These are phyloP conservation scores for Rhadinocentrus ornatus DNA, from an alignment of 2,797 vertebrate genomes.

Conservation along the genomic window DNA sequence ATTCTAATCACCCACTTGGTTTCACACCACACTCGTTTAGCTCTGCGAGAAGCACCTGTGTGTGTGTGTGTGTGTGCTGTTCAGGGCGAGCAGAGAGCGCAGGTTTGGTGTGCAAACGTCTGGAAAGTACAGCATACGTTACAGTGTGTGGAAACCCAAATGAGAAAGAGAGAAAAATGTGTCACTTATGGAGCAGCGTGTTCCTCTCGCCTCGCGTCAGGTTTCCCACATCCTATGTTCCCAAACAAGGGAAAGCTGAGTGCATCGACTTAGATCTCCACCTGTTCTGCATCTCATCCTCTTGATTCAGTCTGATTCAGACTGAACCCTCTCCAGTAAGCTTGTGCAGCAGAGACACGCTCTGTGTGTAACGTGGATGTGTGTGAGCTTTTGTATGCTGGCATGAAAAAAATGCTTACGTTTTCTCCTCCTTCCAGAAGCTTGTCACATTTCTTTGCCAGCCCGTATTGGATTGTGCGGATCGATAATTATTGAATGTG, in stretches of 20 bases:
- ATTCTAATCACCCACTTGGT: conserved; percentile 78
- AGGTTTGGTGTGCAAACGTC: conserved; percentile 13
- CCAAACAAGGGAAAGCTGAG: conserved; percentile 30
- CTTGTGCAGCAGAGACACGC: conserved; percentile 15
- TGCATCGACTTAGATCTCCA: conserved; percentile 62
- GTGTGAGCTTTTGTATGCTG: neutral
- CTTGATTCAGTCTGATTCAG: conserved; percentile 30
- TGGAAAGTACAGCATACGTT: conserved; percentile 9
- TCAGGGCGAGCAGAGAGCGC: neutral
- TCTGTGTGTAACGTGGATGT: conserved; percentile 1
- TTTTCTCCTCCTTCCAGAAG: conserved; percentile 28
- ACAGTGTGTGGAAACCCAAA: conserved; percentile 20
- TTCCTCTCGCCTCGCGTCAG: conserved; percentile 13
- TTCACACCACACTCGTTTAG: conserved; percentile 68
- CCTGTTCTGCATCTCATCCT: conserved; percentile 68
- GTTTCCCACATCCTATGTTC: conserved; percentile 16
- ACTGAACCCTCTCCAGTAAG: conserved; percentile 62
- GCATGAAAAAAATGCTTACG: conserved; percentile 8
- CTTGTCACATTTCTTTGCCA: conserved; percentile 53
- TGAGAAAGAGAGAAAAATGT: conserved; percentile 19
- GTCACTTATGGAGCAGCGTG: conserved; percentile 27
- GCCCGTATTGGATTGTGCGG: conserved; percentile 52
- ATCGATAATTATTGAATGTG: conserved; percentile 70
- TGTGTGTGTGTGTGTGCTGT: neutral
- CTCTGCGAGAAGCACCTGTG: conserved; percentile 56